A percentile compares a stretch with the other conserved stretches of the same genome.
phyloP scores from a whole-genome alignment of 2,888 invertebrate species.

The Mythimna loreyi region DNA sequence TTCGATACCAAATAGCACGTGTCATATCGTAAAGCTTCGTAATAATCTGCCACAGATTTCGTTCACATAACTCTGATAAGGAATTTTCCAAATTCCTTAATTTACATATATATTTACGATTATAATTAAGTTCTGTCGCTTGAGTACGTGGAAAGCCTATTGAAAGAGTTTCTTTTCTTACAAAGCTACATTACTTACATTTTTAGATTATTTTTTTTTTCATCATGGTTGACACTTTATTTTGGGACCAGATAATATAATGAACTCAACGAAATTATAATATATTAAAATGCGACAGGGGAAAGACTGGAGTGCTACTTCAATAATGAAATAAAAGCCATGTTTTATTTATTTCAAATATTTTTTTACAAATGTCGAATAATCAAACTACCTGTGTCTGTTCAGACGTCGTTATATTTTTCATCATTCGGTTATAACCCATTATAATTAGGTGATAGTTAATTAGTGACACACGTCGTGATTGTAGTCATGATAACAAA shows the following conservation, averaged over 20 bases:
- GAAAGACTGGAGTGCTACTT: not conserved
- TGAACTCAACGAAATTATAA: not conserved
- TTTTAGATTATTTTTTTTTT: not conserved
- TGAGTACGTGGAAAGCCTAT: conserved; percentile 11
- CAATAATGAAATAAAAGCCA: not conserved
- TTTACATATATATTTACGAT: not conserved
- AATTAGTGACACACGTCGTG: no score
- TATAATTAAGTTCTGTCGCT: conserved; percentile 1
- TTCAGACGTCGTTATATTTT: not conserved
- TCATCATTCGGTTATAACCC: not conserved
- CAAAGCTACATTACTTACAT: no score
- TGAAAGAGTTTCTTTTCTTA: not conserved
- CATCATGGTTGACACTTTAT: conserved; percentile 8
- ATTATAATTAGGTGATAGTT: no score
- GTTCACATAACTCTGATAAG: not conserved
- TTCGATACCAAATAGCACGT: not conserved
- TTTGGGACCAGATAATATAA: not conserved
- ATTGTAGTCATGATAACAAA: no score
- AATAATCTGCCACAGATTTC: not conserved
- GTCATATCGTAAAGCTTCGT: no score
- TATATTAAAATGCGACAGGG: not conserved
- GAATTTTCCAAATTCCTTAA: conserved; percentile 1
- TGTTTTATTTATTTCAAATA: not conserved
- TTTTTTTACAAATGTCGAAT: not conserved
- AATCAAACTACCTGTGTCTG: no score